Evolutionary conservation across 2,113 vertebrate species (phyloP).

Genomic region (Sinosuthora webbiana): DNA sequence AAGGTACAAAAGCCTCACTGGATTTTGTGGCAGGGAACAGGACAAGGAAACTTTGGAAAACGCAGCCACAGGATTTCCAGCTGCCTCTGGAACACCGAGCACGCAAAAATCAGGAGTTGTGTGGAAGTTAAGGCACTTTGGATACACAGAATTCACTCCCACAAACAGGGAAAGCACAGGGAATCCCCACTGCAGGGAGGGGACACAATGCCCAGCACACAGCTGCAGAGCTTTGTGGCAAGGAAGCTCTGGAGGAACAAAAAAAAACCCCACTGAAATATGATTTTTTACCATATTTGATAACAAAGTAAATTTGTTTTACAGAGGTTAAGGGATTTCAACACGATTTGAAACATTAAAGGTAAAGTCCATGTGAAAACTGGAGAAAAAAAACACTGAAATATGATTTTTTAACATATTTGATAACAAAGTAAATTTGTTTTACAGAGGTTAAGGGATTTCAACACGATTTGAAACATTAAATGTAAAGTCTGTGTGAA

Average conservation of each 20-base stretch:
- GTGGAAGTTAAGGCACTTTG: conserved; percentile 55
- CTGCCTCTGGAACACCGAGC: not conserved
- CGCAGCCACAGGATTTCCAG: not conserved
- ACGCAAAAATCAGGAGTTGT: not conserved
- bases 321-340: not conserved
- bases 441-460: too few relatives aligned
- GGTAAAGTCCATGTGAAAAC: conserved; percentile 7
- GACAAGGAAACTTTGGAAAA: not conserved
- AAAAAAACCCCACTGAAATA: not conserved
- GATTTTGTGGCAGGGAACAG: not conserved
- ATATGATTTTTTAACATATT: too few relatives aligned
- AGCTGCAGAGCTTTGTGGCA: not conserved
- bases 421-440: too few relatives aligned
- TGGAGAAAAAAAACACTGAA: too few relatives aligned
- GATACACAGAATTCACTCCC: conserved; percentile 7
- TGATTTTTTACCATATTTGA: not conserved
- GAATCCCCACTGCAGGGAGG: not conserved
- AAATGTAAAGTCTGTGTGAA: too few relatives aligned
- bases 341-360: not conserved
- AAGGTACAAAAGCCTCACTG: conserved; percentile 28
- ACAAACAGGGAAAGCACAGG: not conserved
- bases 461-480: too few relatives aligned
- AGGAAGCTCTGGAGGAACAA: not conserved
- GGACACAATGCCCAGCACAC: not conserved
- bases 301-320: not conserved